Percentiles rank a stretch among this genome's conserved stretches.
These are phyloP conservation scores for Plestiodon gilberti DNA, from an alignment of 2,113 vertebrate genomes.

Conservation along the genomic window DNA sequence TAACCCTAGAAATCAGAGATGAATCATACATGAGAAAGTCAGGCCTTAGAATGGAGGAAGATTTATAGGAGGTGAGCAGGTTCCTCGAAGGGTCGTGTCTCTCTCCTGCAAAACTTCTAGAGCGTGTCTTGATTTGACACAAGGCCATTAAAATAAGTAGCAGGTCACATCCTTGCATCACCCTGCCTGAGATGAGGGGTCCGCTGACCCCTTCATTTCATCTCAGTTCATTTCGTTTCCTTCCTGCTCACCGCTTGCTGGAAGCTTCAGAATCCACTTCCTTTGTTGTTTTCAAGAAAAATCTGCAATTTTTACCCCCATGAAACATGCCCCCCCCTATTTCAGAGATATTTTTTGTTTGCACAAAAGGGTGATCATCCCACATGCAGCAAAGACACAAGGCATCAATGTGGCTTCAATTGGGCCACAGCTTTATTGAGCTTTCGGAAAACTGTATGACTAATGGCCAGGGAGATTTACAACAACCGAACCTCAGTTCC, in stretches of 20 bases:
- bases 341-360: no score
- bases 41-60: conserved; percentile 20
- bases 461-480: no score
- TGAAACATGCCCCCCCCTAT: no score
- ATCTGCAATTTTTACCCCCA: background rate
- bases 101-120: conserved; percentile 33
- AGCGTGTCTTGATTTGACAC: conserved; percentile 28
- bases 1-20: background rate
- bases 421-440: no score
- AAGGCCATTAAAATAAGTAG: conserved; percentile 40
- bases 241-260: background rate
- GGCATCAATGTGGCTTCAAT: no score
- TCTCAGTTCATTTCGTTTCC: background rate
- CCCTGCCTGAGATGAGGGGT: conserved; percentile 38
- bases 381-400: no score
- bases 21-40: background rate
- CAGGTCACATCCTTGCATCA: conserved; percentile 23
- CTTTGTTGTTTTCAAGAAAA: conserved; percentile 28
- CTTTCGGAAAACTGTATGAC: no score
- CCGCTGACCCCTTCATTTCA: conserved; percentile 34
- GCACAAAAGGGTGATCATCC: no score
- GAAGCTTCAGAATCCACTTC: background rate
- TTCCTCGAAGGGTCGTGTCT: conserved; percentile 39
- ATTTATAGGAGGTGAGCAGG: conserved; percentile 37
- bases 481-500: no score